Percentiles rank a stretch among this genome's conserved stretches.
phyloP scores from a whole-genome alignment of 2,888 invertebrate genomes.

The Heliconius sara region DNA sequence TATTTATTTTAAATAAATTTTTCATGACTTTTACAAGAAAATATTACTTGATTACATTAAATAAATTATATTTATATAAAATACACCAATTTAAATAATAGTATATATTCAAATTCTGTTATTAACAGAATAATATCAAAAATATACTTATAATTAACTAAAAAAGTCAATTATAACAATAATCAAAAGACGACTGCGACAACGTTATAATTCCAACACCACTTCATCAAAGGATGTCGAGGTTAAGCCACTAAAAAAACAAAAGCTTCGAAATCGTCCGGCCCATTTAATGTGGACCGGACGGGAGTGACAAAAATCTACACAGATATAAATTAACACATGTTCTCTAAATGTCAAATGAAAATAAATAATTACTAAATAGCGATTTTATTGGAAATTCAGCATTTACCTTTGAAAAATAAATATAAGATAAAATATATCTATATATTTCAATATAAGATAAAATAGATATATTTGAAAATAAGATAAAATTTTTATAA shows the following conservation, averaged over 20 bases:
- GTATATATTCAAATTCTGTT: neutral
- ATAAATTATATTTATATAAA: neutral
- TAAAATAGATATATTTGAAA: neutral
- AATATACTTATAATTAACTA: neutral
- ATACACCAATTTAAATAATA: too few relatives aligned
- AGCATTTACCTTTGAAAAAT: neutral
- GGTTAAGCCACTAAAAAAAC: conserved; percentile 64
- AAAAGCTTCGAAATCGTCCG: conserved; percentile 77
- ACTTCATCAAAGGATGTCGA: conserved; percentile 77
- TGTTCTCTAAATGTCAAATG: conserved; percentile 72
- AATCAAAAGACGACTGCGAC: neutral
- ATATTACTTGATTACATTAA: neutral
- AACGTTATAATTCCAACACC: conserved; percentile 23
- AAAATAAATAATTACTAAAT: conserved; percentile 50
- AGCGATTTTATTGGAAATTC: conserved; percentile 35
- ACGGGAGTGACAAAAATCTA: conserved; percentile 82
- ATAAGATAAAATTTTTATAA: too few relatives aligned
- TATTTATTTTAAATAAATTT: neutral
- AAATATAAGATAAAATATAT: neutral
- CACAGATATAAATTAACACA: conserved; percentile 82
- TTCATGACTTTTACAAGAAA: neutral
- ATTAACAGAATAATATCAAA: neutral
- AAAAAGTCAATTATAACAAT: neutral
- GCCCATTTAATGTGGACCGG: conserved; percentile 83
- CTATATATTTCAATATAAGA: neutral